phyloP scores from a whole-genome alignment of 1,140 invertebrate species.

The Heliothis subflexa region DNA sequence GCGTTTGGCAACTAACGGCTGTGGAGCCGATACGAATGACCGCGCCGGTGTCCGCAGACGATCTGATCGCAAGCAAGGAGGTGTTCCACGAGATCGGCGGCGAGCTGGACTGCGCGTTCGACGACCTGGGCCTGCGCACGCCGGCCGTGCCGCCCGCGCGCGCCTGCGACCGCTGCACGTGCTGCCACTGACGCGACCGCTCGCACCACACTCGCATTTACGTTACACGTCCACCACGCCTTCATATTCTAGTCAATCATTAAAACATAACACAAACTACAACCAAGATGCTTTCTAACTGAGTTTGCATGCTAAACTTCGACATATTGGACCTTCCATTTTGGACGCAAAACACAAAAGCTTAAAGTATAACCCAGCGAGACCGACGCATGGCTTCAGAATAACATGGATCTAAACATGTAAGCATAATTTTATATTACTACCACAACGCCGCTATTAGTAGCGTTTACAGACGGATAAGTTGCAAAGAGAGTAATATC shows the following conservation, averaged over 20 bases:
- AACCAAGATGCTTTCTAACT: slow-evolving; percentile 50
- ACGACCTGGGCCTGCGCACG: slow-evolving; percentile 89
- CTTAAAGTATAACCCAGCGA: slow-evolving; percentile 61
- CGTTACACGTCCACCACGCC: slow-evolving; percentile 16
- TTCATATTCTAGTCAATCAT: slow-evolving; percentile 45
- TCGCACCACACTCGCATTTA: slow-evolving; percentile 47
- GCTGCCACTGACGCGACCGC: slow-evolving; percentile 72
- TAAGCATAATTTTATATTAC: slow-evolving; percentile 77
- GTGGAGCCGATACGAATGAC: slow-evolving; percentile 54
- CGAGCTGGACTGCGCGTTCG: slow-evolving; percentile 98
- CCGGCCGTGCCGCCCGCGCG: slow-evolving; percentile 49
- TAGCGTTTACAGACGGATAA: slow-evolving; percentile 50
- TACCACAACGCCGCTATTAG: slow-evolving; percentile 28
- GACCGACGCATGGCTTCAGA: slow-evolving; percentile 81
- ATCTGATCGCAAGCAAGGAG: slow-evolving; percentile 98
- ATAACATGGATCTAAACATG: slow-evolving; percentile 78
- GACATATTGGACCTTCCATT: slow-evolving; percentile 35
- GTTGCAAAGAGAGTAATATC: background rate
- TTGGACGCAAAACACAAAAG: slow-evolving; percentile 54
- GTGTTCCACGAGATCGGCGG: slow-evolving; percentile 98
- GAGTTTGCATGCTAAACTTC: slow-evolving; percentile 48
- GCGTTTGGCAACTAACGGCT: slow-evolving; percentile 49
- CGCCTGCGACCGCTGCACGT: slow-evolving; percentile 74
- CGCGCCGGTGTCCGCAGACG: slow-evolving; percentile 91
- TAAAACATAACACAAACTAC: slow-evolving; percentile 43